Percentiles rank a stretch among this genome's conserved stretches.
Evolutionary conservation across 2,888 invertebrate genomes (phyloP).

Genomic region (Lasioglossum villosulum): DNA sequence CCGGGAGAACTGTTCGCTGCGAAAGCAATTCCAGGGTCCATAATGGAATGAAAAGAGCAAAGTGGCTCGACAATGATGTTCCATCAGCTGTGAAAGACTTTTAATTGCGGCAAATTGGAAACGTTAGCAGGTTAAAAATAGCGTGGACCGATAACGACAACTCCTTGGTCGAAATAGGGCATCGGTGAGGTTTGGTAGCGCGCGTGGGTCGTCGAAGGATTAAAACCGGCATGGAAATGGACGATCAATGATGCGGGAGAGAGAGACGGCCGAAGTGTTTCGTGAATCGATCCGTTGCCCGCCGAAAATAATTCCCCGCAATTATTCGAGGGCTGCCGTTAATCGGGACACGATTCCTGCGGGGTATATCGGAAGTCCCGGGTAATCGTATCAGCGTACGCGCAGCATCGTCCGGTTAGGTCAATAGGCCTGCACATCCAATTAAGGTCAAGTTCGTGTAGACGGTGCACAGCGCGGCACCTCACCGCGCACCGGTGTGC

Average conservation of each 20-base stretch:
- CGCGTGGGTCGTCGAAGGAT: not conserved
- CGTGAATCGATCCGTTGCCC: not conserved
- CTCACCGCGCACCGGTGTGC: not conserved
- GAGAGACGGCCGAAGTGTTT: not conserved
- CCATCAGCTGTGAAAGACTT: not conserved
- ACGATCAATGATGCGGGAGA: not conserved
- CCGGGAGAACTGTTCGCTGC: not conserved
- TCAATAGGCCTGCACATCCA: slow-evolving; percentile 57
- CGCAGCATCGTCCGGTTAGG: slow-evolving; percentile 48
- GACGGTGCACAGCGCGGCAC: not conserved
- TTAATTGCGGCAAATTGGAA: not conserved
- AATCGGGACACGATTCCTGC: not conserved
- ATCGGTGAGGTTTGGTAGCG: not conserved
- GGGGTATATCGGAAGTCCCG: slow-evolving; percentile 7
- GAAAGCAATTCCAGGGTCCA: not conserved
- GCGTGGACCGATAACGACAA: not conserved
- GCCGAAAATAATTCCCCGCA: slow-evolving; percentile 1
- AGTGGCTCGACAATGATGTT: not conserved
- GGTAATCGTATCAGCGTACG: slow-evolving; percentile 20
- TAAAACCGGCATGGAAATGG: not conserved
- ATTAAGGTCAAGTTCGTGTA: slow-evolving; percentile 67
- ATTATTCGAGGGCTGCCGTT: not conserved
- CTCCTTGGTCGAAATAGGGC: not conserved
- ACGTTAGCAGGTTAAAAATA: not conserved
- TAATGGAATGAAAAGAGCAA: not conserved